These are phyloP conservation scores for Python bivittatus DNA, from an alignment of 2,113 vertebrate species.

Conservation along the genomic window DNA sequence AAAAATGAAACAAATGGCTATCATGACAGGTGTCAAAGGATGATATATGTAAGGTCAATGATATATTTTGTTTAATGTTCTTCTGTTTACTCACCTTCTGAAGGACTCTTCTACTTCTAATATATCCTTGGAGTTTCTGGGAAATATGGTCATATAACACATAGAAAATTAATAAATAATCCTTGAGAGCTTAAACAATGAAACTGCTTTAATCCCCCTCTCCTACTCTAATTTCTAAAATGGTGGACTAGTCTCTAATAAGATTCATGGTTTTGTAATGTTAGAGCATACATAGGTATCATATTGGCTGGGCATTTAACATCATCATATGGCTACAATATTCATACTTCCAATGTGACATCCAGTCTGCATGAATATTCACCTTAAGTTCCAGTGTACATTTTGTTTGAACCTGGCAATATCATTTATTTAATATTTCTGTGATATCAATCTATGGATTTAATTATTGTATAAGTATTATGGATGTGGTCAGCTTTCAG, in stretches of 20 bases:
- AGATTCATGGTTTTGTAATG: neutral
- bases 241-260: neutral
- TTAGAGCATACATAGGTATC: neutral
- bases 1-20: neutral
- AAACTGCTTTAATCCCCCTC: neutral
- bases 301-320: neutral
- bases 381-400: no score
- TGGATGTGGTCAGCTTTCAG: neutral
- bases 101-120: neutral
- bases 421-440: neutral
- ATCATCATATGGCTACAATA: neutral
- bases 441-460: neutral
- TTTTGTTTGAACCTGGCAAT: neutral
- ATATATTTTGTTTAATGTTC: conserved; percentile 17
- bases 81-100: neutral
- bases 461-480: neutral
- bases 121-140: neutral
- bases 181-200: neutral
- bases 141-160: neutral
- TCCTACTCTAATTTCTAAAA: neutral
- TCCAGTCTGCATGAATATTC: neutral
- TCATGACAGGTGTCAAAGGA: neutral
- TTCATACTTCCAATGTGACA: neutral
- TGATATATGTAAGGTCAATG: conserved; percentile 4
- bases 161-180: neutral